Base-by-base conservation (phyloP, 1,140 invertebrate species). In the Cyclargus thomasi region DNA sequence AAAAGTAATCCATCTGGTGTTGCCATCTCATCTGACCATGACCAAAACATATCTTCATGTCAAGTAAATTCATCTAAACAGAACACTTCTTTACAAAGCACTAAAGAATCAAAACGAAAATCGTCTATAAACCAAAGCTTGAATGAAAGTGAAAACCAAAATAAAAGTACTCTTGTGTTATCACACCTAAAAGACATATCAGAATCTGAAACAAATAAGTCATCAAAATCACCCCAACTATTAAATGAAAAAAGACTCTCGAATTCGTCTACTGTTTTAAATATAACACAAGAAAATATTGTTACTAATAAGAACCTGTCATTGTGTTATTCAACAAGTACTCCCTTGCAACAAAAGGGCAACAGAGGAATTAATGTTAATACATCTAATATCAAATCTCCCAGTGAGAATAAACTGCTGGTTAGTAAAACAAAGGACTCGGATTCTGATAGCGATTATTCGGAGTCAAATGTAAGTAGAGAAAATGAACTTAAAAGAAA, bases 161-260 rank as follows among this genome's bases (percentile, higher is more conserved):
- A 80, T 67, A 90, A 88, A 74, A 86, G 78, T 68, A 85, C 83
- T 21, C 65, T 87, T 16, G 77, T 86, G 68, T 68, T 88, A 63
- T 84, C 87, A 63, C 78, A 86, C 75, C 36, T 84, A 35, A 85
- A 86, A 78, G 79, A 87, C 67, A 39, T 70, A 8, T 81, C 83
- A 17, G 22, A 68, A 29, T 69, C 64, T 64, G 79, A 80, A 70
- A 65, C 65, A 39, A 80, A 75, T 47, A 76, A 70, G 68, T 18
- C 71, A n/a, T 63, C 64, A n/a, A 77, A 80, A 65, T 80, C 76
- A 6, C 72, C 80, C 20, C 75, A 78, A 73, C 36, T 47, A 18
- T 16, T 63, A 65, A 76, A 65, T 57, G 69, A 71, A 22, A 71
- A 76, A 65, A 66, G 71, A 63, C 65, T 82, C 17, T 76, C 73